Evolutionary conservation across 2,797 vertebrate species (phyloP), one percentile per base, ranked within the genome.

Genomic region (Heliangelus exortis): DNA sequence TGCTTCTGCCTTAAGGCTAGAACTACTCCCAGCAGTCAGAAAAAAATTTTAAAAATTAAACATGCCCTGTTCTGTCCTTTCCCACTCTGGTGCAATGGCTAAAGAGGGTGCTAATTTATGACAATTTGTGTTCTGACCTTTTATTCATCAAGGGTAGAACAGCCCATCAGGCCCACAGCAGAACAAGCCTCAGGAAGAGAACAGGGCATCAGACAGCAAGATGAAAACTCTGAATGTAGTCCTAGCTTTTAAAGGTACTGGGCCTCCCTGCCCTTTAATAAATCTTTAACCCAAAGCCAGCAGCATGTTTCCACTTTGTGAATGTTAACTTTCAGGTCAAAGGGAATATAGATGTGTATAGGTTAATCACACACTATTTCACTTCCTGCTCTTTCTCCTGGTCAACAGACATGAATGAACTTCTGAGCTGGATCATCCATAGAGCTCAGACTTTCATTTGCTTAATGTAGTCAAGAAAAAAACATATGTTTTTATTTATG

Each of bases 281-380:
- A 91, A 96, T 92, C 77, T 96, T 96, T 95, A 95, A 96, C 85
- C 77, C 63, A 88, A 61, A 88, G 55, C 26, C 83, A 90, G 74
- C 53, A 69, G 55, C 18, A 29, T 26, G 51, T 90, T 91, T 91
- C 53, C 55, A 82, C 71, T 88, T 23, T 61, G 76, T 74, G 93
- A 95, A 94, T 0, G 18, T 92, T 92, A 92, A 81, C 91, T 74
- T 88, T 76, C 53, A 65, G 93, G 93, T 92, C 93, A 94, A 91
- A 90, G 87, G 71, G 48, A 86, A 89, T 0, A 0, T 8, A 91
- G 62, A 72, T 25, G 68, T 14, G 20, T 54, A 55, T 10, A 63
- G 54, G 68, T 84, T 92, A 93, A 91, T 63, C 53, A 62, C 76
- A 53, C 53, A 20, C 79, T 50, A 6, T 67, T 84, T 86, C 34